Base-by-base conservation (phyloP, 2,113 vertebrate genomes). In the Solea solea region DNA sequence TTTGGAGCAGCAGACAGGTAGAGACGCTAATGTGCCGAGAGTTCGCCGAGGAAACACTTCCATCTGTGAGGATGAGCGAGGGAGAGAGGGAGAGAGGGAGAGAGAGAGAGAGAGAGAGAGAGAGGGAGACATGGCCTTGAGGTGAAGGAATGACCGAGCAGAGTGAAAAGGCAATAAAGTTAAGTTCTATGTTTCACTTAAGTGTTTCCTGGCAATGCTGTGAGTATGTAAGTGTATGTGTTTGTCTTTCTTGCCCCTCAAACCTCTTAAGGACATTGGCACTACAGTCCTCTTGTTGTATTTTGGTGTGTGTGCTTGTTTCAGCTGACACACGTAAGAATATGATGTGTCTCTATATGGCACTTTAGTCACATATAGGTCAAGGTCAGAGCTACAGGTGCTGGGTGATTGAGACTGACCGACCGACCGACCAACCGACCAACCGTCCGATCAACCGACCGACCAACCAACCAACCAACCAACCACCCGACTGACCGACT, bases 141-240 rank as follows among this genome's bases (percentile, higher is more conserved):
- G 73, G 67, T 74, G 72, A 78, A 84, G 53, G 59, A 78, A 56
- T 65, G 52, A 82, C 76, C 73, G 66, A 59, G 65, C 76, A 74
- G 64, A 82, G 74, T 44, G 59, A 79, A 50, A 79, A 71, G 50
- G 44, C 73, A 78, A 74, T 21, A 57, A 76, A 72, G 72, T 83
- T 75, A 78, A 75, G 54, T 54, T 83, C 67, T 72, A 72, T 67
- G 71, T 89, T 85, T 82, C 82, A 83, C 76, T 75, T 53, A 85
- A 85, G 69, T 89, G 84, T 84, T 86, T 88, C 84, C 80, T 86
- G 86, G 84, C 81, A 86, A 41, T 51, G 25, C 49, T 8, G 66
- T 82, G 27, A 45, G 62, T 59, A 46, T 58, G 60, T 60, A 46
- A 41, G 58, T 62, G 52, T 8, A 27, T 54, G 57, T 60, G 58